Evolutionary conservation across 2,888 invertebrate genomes (phyloP).

Genomic region (Ormia ochracea): DNA sequence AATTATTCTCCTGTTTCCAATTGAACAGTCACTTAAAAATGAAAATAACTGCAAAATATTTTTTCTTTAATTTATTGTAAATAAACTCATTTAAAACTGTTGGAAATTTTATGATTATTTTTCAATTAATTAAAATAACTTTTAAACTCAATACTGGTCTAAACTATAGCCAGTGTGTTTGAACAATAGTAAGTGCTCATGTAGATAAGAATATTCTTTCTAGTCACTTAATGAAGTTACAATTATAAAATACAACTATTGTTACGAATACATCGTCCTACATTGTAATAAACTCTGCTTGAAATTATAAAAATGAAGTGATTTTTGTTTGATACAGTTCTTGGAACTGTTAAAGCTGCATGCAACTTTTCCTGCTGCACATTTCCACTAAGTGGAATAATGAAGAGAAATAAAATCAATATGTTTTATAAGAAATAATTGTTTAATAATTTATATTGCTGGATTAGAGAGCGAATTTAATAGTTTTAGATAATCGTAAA

Average conservation of each 20-base stretch:
- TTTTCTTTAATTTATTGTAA: not conserved
- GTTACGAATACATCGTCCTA: not conserved
- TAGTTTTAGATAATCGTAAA: not conserved
- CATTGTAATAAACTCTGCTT: constrained; percentile 2
- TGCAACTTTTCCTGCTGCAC: not conserved
- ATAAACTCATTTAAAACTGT: not conserved
- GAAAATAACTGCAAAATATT: too few relatives aligned
- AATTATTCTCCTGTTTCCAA: too few relatives aligned
- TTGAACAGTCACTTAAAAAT: too few relatives aligned
- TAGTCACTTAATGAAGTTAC: not conserved
- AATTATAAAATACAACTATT: not conserved
- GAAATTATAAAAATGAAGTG: not conserved
- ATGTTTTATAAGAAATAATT: not conserved
- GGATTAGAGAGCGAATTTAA: not conserved
- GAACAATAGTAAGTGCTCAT: not conserved
- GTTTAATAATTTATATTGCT: not conserved
- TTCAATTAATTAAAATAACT: not conserved
- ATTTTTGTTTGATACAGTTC: not conserved
- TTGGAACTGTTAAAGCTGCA: not conserved
- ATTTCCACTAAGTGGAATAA: constrained; percentile 11
- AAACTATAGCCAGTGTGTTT: not conserved
- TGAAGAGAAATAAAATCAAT: not conserved
- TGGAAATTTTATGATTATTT: not conserved
- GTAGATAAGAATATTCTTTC: not conserved
- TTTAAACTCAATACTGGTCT: not conserved